Conservation (phyloP, 2,113 vertebrate species). For the Melanostigma gelatinosum region DNA sequence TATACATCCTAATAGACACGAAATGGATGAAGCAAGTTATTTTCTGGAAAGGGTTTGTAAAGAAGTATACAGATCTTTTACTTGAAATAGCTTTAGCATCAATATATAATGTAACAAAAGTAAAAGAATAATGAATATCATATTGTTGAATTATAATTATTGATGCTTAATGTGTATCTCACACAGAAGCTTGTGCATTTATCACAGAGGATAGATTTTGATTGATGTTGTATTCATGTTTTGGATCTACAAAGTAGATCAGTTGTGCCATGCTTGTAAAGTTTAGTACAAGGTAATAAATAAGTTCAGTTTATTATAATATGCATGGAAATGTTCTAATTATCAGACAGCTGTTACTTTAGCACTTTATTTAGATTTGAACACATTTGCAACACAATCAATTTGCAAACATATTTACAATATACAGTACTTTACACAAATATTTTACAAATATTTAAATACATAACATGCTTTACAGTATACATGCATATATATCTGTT, state of each 20-base stretch:
- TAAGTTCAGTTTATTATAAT: too few relatives aligned
- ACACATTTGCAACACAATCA: not conserved
- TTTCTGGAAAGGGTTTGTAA: not conserved
- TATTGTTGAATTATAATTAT: not conserved
- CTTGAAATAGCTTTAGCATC: not conserved
- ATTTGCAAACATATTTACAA: not conserved
- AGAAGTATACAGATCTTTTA: too few relatives aligned
- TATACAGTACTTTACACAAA: not conserved
- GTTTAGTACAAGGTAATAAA: too few relatives aligned
- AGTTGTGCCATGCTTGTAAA: too few relatives aligned
- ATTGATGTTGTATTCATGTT: not conserved
- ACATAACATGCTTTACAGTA: not conserved
- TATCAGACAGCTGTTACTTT: too few relatives aligned
- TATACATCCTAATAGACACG: not conserved
- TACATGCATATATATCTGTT: not conserved
- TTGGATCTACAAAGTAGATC: not conserved
- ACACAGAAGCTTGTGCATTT: not conserved
- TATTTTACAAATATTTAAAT: not conserved
- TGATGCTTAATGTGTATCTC: not conserved
- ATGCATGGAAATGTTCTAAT: too few relatives aligned
- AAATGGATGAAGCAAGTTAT: not conserved
- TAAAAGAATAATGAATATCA: not conserved
- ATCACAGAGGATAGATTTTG: not conserved
- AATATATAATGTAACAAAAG: not conserved
- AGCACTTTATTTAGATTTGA: too few relatives aligned